A percentile compares a stretch with the other conserved stretches of the same genome.
Conservation (phyloP, 2,888 invertebrate genomes). For the Pseudococcus viburni region DNA sequence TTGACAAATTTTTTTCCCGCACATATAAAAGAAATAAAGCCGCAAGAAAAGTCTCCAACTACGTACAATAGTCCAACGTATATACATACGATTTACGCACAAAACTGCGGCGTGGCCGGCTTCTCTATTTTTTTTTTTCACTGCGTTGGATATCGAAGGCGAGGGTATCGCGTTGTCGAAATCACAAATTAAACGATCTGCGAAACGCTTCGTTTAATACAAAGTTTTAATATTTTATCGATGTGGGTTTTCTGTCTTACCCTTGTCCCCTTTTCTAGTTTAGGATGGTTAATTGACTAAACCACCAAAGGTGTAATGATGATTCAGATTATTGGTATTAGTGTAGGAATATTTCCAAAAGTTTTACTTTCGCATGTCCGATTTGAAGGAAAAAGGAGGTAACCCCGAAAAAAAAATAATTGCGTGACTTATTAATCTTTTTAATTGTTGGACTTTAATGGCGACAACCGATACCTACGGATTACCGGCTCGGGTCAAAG, state of each 20-base stretch:
- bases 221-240: slow-evolving; percentile 24
- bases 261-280: no score
- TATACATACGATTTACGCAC: neutral
- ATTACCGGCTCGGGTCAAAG: slow-evolving; percentile 28
- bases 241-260: neutral
- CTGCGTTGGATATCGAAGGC: neutral
- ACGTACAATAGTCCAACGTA: neutral
- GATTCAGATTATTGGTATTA: slow-evolving; percentile 39
- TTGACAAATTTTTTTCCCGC: slow-evolving; percentile 49
- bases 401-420: neutral
- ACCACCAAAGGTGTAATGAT: neutral
- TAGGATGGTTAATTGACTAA: neutral
- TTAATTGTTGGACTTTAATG: slow-evolving; percentile 42
- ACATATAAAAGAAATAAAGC: slow-evolving; percentile 21
- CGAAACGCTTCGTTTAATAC: neutral
- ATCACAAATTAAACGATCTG: neutral
- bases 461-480: slow-evolving; percentile 52
- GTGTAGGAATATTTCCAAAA: neutral
- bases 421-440: slow-evolving; percentile 56
- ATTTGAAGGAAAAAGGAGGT: neutral
- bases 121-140: no score
- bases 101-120: neutral
- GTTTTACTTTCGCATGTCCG: neutral
- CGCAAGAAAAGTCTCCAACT: neutral
- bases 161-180: neutral